Conservation (phyloP, 2,113 vertebrate species). For the Trochalopteron elliotii region DNA sequence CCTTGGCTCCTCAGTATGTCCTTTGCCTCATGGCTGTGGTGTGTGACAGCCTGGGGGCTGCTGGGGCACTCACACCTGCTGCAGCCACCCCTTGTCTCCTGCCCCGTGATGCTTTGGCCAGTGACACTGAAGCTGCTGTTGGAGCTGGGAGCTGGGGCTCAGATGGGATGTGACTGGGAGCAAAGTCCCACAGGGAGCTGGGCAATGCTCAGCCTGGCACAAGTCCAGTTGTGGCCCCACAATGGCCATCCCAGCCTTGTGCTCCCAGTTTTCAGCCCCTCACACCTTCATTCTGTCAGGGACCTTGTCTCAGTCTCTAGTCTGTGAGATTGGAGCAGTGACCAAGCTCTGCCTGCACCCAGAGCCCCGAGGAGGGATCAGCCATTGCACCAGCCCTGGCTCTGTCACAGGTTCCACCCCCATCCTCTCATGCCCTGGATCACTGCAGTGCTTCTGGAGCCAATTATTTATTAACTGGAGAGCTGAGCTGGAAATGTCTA, state of each 20-base stretch:
- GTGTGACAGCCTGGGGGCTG: rapidly evolving
- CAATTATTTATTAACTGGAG: not conserved
- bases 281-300: not conserved
- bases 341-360: rapidly evolving
- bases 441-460: not conserved
- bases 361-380: not conserved
- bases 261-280: not conserved
- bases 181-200: not conserved
- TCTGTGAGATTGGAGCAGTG: not conserved
- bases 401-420: not conserved
- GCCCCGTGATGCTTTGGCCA: not conserved
- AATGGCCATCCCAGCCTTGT: not conserved
- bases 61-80: not conserved
- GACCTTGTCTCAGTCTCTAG: not conserved
- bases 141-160: not conserved
- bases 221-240: not conserved
- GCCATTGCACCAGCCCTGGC: not conserved
- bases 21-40: not conserved
- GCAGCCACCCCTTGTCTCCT: not conserved
- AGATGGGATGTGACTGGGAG: not conserved
- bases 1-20: not conserved
- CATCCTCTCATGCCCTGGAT: not conserved
- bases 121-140: not conserved
- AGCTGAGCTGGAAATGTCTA: not conserved
- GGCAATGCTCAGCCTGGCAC: not conserved